Evolutionary conservation across 2,797 vertebrate genomes (phyloP).

Genomic region (Phyllotis vaccarum): DNA sequence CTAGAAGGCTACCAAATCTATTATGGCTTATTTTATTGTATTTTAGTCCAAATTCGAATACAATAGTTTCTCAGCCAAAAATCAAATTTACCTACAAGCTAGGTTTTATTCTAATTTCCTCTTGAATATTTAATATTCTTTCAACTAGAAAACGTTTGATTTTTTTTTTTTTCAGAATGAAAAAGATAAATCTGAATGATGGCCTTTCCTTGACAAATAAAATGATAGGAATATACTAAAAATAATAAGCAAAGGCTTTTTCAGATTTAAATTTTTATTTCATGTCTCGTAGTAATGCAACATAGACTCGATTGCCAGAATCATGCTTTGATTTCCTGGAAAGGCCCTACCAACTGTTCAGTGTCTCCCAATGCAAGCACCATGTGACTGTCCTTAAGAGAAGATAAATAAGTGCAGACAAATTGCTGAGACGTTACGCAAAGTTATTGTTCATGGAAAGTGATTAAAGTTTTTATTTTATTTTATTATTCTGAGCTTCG

Average conservation of each 20-base stretch:
- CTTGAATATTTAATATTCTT: background rate
- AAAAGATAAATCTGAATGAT: background rate
- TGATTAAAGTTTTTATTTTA: background rate
- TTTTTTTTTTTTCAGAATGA: slow-evolving; percentile 10
- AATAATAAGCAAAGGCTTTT: background rate
- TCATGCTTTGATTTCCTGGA: background rate
- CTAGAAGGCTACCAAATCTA: background rate
- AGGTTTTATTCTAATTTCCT: background rate
- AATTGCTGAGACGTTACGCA: background rate
- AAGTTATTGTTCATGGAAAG: background rate
- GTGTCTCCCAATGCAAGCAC: background rate
- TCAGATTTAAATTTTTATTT: background rate
- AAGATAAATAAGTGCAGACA: background rate
- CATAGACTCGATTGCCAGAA: slow-evolving; percentile 24
- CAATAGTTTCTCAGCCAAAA: background rate
- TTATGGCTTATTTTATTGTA: background rate
- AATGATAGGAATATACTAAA: background rate
- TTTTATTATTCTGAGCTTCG: background rate
- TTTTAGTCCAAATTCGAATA: background rate
- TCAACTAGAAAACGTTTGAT: background rate
- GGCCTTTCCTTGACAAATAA: background rate
- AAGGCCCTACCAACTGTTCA: background rate
- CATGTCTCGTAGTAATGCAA: background rate
- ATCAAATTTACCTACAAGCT: background rate
- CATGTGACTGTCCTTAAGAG: background rate